These are phyloP conservation scores for Pristionchus exspectatus DNA, from an alignment of 2,888 invertebrate genomes.

Conservation along the genomic window DNA sequence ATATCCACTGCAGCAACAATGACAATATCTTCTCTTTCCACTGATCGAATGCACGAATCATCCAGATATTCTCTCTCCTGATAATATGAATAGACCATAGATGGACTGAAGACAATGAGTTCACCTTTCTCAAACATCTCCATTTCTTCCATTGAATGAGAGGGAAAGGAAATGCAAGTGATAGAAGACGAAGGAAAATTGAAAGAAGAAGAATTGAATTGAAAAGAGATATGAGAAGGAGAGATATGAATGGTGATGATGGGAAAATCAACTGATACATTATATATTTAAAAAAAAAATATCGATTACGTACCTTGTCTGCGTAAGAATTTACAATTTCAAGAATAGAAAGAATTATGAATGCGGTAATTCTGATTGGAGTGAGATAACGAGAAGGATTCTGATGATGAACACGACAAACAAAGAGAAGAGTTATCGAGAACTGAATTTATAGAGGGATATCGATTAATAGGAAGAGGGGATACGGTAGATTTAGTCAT, in stretches of 20 bases:
- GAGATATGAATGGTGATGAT: conserved; percentile 41
- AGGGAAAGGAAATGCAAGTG: conserved; percentile 11
- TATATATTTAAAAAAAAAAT: neutral
- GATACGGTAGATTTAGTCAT: neutral
- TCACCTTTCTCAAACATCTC: conserved; percentile 29
- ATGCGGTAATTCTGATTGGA: neutral
- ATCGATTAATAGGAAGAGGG: neutral
- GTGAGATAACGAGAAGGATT: neutral
- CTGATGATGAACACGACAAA: conserved; percentile 10
- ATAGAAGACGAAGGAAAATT: conserved; percentile 31
- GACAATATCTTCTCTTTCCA: neutral
- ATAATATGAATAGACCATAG: neutral
- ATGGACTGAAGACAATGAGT: neutral
- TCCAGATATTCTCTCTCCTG: conserved; percentile 3
- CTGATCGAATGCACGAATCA: neutral
- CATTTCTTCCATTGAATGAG: conserved; percentile 7
- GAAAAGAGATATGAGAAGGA: conserved; percentile 40
- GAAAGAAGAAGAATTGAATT: conserved; percentile 36
- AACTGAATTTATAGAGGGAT: conserved; percentile 28
- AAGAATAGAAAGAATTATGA: neutral
- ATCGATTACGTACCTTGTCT: conserved; percentile 7
- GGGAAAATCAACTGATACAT: neutral
- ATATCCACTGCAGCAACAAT: conserved; percentile 36
- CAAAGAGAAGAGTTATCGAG: conserved; percentile 40
- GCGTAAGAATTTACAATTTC: conserved; percentile 6